These are phyloP conservation scores for Tiliqua scincoides DNA, from an alignment of 2,113 vertebrate genomes.

Conservation along the genomic window DNA sequence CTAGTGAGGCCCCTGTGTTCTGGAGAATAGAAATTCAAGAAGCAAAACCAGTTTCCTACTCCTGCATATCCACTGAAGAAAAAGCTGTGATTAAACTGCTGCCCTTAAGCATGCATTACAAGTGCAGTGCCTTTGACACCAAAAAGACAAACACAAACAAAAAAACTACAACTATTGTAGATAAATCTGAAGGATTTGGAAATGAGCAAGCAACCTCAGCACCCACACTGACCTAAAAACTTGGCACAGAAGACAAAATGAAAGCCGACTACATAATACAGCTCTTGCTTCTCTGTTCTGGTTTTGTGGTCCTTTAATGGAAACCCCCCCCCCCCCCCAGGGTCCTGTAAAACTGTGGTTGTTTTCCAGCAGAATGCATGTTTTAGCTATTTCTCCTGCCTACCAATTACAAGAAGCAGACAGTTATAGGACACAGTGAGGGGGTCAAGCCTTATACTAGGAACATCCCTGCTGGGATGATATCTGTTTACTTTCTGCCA, in stretches of 20 bases:
- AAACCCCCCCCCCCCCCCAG: neutral
- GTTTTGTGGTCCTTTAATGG: conserved; percentile 8
- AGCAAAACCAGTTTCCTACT: neutral
- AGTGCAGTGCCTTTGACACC: neutral
- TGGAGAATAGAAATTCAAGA: neutral
- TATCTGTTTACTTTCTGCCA: neutral
- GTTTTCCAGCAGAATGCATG: neutral
- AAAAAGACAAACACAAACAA: neutral
- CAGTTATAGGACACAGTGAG: neutral
- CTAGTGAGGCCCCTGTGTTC: neutral
- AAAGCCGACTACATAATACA: neutral
- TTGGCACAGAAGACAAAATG: neutral
- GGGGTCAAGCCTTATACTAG: neutral
- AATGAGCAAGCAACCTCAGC: neutral
- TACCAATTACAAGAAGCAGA: neutral
- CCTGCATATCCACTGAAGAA: neutral
- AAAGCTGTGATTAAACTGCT: neutral
- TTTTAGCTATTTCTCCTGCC: neutral
- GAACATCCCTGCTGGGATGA: neutral
- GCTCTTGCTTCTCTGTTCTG: neutral
- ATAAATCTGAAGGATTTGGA: neutral
- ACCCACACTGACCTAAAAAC: neutral
- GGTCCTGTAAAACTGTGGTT: neutral
- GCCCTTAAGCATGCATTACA: neutral
- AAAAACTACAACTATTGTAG: too few species aligned